Evolutionary conservation across 2,113 vertebrate species (phyloP).

Genomic region (Ariopsis seemanni): DNA sequence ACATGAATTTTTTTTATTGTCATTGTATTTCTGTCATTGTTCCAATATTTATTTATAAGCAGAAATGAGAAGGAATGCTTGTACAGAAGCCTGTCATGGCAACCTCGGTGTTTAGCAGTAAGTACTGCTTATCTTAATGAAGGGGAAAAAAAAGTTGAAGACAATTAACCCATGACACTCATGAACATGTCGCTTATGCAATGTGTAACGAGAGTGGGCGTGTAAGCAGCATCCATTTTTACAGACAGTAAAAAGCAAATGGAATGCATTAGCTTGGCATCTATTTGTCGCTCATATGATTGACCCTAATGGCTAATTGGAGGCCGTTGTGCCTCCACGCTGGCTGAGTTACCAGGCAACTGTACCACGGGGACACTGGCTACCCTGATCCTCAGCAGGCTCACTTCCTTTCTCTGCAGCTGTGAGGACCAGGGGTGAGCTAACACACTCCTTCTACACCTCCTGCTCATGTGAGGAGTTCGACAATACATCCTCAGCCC

Average conservation of each 20-base stretch:
- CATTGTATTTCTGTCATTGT: background rate
- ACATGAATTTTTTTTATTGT: background rate
- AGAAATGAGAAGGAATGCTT: background rate
- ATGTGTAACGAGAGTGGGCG: background rate
- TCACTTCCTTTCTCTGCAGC: conserved; percentile 44
- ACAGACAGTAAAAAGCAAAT: conserved; percentile 13
- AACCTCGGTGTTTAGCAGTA: background rate
- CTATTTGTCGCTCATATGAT: conserved; percentile 38
- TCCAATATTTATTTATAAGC: background rate
- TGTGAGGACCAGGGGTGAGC: conserved; percentile 46
- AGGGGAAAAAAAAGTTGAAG: background rate
- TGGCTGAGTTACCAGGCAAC: conserved; percentile 60
- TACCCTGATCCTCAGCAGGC: conserved; percentile 36
- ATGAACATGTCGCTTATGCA: background rate
- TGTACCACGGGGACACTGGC: conserved; percentile 37
- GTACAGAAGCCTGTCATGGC: background rate
- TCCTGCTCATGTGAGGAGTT: background rate
- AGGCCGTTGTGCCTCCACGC: conserved; percentile 51
- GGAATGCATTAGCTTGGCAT: conserved; percentile 15
- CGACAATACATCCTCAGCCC: background rate
- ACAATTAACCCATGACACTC: conserved; percentile 8
- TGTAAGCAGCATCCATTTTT: background rate
- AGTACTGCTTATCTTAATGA: background rate
- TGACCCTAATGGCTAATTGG: conserved; percentile 59
- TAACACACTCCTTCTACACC: conserved; percentile 27